These are phyloP conservation scores for Bolinopsis microptera DNA, from an alignment of 37 sponge, comb jelly and placozoan species.

Conservation along the genomic window DNA sequence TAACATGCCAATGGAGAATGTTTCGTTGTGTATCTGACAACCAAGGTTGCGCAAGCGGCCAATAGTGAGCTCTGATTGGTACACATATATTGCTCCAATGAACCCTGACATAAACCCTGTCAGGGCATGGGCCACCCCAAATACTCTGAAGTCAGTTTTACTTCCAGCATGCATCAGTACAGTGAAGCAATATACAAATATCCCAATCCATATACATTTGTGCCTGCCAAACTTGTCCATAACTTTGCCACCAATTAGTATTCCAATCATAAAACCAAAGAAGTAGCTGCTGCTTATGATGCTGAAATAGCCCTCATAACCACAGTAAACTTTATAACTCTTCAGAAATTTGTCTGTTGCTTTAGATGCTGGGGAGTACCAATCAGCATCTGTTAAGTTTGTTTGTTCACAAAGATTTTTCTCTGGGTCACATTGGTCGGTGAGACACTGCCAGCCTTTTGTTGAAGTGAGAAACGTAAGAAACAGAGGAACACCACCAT, in stretches of 20 bases:
- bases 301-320: constrained; percentile 28
- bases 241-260: constrained; percentile 8
- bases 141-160: constrained; percentile 2
- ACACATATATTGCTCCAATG: constrained; percentile 41
- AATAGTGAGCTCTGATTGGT: constrained; percentile 55
- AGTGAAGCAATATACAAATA: constrained; percentile 18
- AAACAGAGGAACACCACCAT: constrained; percentile 53
- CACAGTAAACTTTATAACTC: constrained; percentile 23
- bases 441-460: constrained; percentile 63
- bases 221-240: constrained; percentile 44
- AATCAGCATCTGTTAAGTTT: background rate
- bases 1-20: constrained; percentile 13
- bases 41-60: constrained; percentile 34
- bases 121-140: constrained; percentile 10
- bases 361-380: constrained; percentile 35
- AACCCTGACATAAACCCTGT: background rate
- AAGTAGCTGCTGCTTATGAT: constrained; percentile 48
- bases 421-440: constrained; percentile 2
- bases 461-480: constrained; percentile 59
- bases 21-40: constrained; percentile 20
- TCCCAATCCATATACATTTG: background rate
- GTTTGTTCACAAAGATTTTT: constrained; percentile 8
- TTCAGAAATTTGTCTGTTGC: constrained; percentile 56
- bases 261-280: constrained; percentile 51
- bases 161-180: constrained; percentile 10